A percentile compares a stretch with the other conserved stretches of the same genome.
These are phyloP conservation scores for Drepana arcuata DNA, from an alignment of 1,140 invertebrate genomes.

Conservation along the genomic window DNA sequence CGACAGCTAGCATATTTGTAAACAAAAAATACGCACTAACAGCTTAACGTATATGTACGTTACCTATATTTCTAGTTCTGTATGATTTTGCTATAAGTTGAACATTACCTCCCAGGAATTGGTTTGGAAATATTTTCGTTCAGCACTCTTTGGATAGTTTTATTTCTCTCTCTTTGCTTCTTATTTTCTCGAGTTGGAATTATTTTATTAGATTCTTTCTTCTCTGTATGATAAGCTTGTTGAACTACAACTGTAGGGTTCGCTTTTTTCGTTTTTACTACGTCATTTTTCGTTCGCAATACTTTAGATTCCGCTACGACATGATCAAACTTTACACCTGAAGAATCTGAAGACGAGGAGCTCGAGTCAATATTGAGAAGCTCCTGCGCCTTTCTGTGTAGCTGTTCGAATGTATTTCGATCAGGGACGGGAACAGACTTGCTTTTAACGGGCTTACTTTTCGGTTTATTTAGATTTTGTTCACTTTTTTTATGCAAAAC, in stretches of 20 bases:
- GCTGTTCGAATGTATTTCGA: constrained; percentile 34
- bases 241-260: too few species aligned
- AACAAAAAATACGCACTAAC: too few species aligned
- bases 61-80: too few species aligned
- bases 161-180: not conserved
- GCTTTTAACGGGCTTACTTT: too few species aligned
- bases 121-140: too few species aligned
- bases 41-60: too few species aligned
- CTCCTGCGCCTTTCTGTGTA: constrained; percentile 56
- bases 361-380: constrained; percentile 41
- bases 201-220: constrained; percentile 1
- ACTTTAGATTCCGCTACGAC: constrained; percentile 17
- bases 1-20: too few species aligned
- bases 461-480: constrained; percentile 3
- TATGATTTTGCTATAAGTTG: too few species aligned
- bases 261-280: constrained; percentile 5
- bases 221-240: too few species aligned
- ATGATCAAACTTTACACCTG: too few species aligned
- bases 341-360: constrained; percentile 33
- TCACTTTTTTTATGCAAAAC: constrained; percentile 5
- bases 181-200: constrained; percentile 5
- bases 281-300: constrained; percentile 5
- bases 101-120: too few species aligned
- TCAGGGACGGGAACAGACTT: too few species aligned
- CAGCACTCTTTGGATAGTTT: not conserved